Base-by-base conservation (phyloP, 2,113 vertebrate species). In the Pitta sordida region DNA sequence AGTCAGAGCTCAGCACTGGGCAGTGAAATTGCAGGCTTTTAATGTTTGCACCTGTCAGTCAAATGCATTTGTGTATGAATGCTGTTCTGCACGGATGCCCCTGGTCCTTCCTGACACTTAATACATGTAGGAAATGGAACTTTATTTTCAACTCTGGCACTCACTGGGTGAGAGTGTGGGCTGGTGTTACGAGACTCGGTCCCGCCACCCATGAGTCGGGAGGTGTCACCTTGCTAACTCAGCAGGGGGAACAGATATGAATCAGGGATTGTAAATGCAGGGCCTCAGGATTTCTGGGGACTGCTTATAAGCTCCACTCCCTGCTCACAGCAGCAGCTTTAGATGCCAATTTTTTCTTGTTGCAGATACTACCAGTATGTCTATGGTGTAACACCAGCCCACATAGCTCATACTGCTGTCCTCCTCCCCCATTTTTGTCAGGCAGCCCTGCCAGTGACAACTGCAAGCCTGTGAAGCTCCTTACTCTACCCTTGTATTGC, bases 351-450 rank as follows among this genome's bases (percentile, higher is more conserved):
- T 91, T 93, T 91, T 83, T 69, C 91, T 83, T 52, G 32, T 65
- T 51, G 84, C 94, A 95, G 91, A 96, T 96, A 93, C 91, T 96
- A 97, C 91, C 96, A 91, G 93, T 65, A 86, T 43, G 83, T 90
- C 94, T 92, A 74, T 23, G 15, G 89, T 43, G 43, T 94, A 94
- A 83, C 94, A 95, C 81, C 92, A 95, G 92, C 93, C 91, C 96
- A 94, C 94, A 65, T 5, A 15, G 87, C 94, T 95, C 91, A 91
- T 49, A 87, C 89, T 92, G 75, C 74, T 62, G 41, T 85, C 59
- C 21, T 93, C 55, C 83, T 91, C 69, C 55, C 53, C 21, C 1
- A 29, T 56, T 53, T 77, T 58, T 84, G 73, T 37, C 41, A 86
- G 56, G 64, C 73, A 93, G 21, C 77, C 95, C 77, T 86, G 79